A percentile compares a stretch with the other conserved stretches of the same genome.
Evolutionary conservation across 2,888 invertebrate species (phyloP).

Genomic region (Listrodromus nycthemerus): DNA sequence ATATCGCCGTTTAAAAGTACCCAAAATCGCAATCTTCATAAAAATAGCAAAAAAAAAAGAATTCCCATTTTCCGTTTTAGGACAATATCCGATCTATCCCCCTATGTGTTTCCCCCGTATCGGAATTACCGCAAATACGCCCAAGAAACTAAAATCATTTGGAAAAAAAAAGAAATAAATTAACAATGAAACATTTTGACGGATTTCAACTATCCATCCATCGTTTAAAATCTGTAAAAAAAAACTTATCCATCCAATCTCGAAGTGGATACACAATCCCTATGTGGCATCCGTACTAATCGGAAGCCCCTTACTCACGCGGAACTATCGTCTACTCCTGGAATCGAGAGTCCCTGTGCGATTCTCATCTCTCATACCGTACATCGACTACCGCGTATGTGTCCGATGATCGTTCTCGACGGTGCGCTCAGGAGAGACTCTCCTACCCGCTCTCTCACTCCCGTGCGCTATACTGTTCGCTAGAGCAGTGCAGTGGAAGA

Average conservation of each 20-base stretch:
- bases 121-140: too few species aligned
- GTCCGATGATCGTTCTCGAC: not conserved
- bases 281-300: constrained; percentile 46
- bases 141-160: too few species aligned
- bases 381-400: constrained; percentile 25
- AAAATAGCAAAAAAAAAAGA: too few species aligned
- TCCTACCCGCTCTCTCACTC: too few species aligned
- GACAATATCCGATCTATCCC: too few species aligned
- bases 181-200: not conserved
- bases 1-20: too few species aligned
- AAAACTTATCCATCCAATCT: constrained; percentile 15
- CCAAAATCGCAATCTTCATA: too few species aligned
- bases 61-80: too few species aligned
- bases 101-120: too few species aligned
- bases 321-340: constrained; percentile 34
- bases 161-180: not conserved
- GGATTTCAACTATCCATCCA: not conserved
- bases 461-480: constrained; percentile 3
- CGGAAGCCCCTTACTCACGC: constrained; percentile 47
- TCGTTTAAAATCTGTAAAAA: not conserved
- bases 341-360: constrained; percentile 35
- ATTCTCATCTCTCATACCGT: constrained; percentile 46
- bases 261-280: constrained; percentile 42
- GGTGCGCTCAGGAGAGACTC: too few species aligned
- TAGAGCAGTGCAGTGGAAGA: constrained; percentile 1